Percentiles rank a stretch among this genome's conserved stretches.
Conservation (phyloP, 2,888 invertebrate species). For the Monoplex corrugatus region DNA sequence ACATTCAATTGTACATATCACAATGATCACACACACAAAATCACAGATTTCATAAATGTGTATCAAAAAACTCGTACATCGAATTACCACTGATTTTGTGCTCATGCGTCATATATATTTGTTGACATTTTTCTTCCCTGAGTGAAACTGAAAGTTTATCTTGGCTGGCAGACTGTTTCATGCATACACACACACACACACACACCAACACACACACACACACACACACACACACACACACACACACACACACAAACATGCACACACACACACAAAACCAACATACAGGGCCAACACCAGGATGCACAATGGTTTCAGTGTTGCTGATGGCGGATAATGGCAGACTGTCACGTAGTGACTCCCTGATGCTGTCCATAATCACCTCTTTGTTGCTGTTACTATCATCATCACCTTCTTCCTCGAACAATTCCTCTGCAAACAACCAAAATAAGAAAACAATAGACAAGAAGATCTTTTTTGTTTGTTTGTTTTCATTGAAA, state of each 20-base stretch:
- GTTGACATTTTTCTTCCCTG: background rate
- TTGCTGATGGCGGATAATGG: constrained; percentile 63
- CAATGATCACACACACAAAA: too few relatives aligned
- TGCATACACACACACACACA: background rate
- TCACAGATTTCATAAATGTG: too few relatives aligned
- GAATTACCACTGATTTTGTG: too few relatives aligned
- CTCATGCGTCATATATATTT: too few relatives aligned
- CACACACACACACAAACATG: background rate
- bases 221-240: background rate
- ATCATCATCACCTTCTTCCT: constrained; percentile 44
- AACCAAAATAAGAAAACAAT: background rate
- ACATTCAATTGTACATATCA: too few relatives aligned
- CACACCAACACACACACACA: background rate
- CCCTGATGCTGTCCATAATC: constrained; percentile 67
- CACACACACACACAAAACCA: background rate
- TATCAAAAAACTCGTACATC: too few relatives aligned
- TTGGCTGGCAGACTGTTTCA: background rate
- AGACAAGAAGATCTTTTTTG: background rate
- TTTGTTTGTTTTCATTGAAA: too few relatives aligned
- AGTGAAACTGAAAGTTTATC: background rate
- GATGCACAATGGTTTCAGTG: constrained; percentile 66
- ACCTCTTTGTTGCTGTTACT: constrained; percentile 56
- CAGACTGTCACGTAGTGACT: constrained; percentile 64
- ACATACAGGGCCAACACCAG: constrained; percentile 66
- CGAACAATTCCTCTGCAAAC: constrained; percentile 46